Percentiles rank a stretch among this genome's conserved stretches.
These are phyloP conservation scores for Carposina sasakii DNA, from an alignment of 1,140 invertebrate species.

Conservation along the genomic window DNA sequence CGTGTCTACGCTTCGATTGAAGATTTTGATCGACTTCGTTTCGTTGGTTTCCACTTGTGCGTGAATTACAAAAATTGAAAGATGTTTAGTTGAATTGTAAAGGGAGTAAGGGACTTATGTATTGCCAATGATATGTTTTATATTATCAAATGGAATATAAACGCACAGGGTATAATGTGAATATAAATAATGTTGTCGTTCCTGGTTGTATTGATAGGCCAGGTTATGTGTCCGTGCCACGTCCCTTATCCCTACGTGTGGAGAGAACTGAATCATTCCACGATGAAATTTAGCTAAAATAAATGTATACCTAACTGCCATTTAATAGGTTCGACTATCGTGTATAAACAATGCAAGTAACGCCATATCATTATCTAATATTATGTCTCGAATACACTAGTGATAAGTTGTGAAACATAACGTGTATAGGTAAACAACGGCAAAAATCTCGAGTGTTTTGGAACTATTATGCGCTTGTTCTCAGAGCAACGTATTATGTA, in stretches of 20 bases:
- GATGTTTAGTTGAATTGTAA: constrained; percentile 53
- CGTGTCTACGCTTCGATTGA: constrained; percentile 41
- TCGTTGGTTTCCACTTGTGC: constrained; percentile 25
- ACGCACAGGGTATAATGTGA: constrained; percentile 68
- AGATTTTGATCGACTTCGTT: constrained; percentile 30
- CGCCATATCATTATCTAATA: too few species aligned
- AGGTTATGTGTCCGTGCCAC: constrained; percentile 49
- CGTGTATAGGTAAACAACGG: too few species aligned
- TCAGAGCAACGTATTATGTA: too few species aligned
- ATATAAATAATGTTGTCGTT: constrained; percentile 40
- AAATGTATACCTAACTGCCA: constrained; percentile 59
- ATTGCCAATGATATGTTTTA: constrained; percentile 58
- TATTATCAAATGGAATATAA: constrained; percentile 56
- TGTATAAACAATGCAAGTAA: too few species aligned
- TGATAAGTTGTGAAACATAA: too few species aligned
- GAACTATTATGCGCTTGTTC: too few species aligned
- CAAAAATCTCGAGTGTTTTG: too few species aligned
- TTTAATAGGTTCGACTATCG: constrained; percentile 49
- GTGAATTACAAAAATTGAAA: constrained; percentile 49
- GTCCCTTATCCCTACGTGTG: constrained; percentile 64
- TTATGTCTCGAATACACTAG: too few species aligned
- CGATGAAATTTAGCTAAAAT: constrained; percentile 43
- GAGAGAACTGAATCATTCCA: constrained; percentile 63
- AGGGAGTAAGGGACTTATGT: constrained; percentile 62
- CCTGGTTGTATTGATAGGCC: constrained; percentile 24